Percentiles rank a stretch among this genome's conserved stretches.
These are phyloP conservation scores for Myrmecobius fasciatus DNA, from an alignment of 2,113 vertebrate species.

Conservation along the genomic window DNA sequence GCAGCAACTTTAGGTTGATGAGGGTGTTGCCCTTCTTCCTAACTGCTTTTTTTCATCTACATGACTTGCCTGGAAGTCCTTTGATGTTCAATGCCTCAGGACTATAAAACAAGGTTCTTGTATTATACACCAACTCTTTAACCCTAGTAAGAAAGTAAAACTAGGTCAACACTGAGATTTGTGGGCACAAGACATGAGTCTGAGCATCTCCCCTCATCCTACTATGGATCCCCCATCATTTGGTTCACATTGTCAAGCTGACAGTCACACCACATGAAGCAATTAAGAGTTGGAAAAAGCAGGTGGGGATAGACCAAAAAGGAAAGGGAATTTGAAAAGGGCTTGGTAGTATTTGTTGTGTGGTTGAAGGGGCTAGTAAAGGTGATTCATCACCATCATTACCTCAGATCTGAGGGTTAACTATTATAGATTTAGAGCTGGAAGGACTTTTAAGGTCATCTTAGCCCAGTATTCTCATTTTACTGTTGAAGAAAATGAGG, in stretches of 20 bases:
- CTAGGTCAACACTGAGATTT: not conserved
- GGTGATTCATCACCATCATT: not conserved
- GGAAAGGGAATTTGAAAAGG: not conserved
- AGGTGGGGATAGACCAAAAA: not conserved
- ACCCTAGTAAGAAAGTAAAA: not conserved
- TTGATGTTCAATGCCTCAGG: not conserved
- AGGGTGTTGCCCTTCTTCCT: not conserved
- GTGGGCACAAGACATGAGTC: not conserved
- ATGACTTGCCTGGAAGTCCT: not conserved
- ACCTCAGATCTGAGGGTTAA: not conserved
- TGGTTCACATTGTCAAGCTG: not conserved
- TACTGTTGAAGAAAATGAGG: not conserved
- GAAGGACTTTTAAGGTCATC: not conserved
- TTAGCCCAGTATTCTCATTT: not conserved
- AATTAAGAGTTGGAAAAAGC: not conserved
- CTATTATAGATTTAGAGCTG: not conserved
- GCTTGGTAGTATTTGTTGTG: not conserved
- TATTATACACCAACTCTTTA: not conserved
- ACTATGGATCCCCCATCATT: not conserved
- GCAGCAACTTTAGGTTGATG: not conserved
- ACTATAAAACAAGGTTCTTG: not conserved
- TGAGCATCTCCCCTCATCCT: not conserved
- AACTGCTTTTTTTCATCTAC: not conserved
- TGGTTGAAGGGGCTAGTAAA: not conserved
- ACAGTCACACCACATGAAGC: not conserved